Conservation (phyloP, 2,888 invertebrate species). For the Metacarcinus magister region DNA sequence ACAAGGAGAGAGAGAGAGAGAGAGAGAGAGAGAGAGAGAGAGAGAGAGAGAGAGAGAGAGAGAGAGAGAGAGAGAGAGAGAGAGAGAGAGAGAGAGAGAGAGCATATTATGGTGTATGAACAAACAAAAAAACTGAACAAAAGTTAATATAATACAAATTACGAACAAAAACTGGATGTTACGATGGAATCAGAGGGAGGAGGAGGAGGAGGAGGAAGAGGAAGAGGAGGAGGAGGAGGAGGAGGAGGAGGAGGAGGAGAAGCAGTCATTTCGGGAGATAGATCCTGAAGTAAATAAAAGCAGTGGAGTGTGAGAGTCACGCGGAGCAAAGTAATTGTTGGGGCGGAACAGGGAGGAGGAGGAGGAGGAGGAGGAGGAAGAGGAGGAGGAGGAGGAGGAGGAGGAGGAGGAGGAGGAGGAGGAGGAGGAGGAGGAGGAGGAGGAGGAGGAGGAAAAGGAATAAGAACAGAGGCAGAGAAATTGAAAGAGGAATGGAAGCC, state of each 20-base stretch:
- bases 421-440: constrained; percentile 10
- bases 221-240: neutral
- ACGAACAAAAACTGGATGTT: neutral
- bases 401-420: too few relatives aligned
- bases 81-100: too few relatives aligned
- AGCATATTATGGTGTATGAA: neutral
- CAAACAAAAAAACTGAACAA: too few relatives aligned
- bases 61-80: too few relatives aligned
- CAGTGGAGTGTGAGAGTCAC: neutral
- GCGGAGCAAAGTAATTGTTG: neutral
- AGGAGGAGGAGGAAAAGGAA: constrained; percentile 8
- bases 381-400: neutral
- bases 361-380: neutral
- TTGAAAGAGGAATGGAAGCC: neutral
- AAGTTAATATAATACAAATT: neutral
- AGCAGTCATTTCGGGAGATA: too few relatives aligned
- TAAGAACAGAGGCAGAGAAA: neutral
- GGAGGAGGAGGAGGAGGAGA: neutral
- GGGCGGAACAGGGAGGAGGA: neutral
- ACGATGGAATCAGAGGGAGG: neutral
- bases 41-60: too few relatives aligned
- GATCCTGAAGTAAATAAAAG: neutral
- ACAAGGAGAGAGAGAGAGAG: neutral
- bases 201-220: neutral
- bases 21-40: too few relatives aligned